A percentile compares a stretch with the other conserved stretches of the same genome.
Conservation (phyloP, 2,888 invertebrate species). For the Cenopis cana region DNA sequence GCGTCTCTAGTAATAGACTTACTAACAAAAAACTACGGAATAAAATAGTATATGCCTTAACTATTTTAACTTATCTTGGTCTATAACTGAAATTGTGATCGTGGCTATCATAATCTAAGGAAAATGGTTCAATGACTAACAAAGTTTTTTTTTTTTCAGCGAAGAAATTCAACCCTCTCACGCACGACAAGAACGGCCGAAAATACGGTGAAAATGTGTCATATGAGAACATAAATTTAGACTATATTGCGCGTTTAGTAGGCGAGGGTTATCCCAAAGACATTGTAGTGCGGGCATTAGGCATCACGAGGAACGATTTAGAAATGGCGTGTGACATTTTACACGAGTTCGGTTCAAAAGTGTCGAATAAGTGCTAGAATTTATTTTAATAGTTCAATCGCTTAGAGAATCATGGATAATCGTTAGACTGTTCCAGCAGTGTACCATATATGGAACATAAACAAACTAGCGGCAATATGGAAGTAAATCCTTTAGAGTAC, state of each 20-base stretch:
- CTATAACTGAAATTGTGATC: no score
- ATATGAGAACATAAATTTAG: slow-evolving; percentile 96
- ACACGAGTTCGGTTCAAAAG: slow-evolving; percentile 92
- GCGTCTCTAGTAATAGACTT: no score
- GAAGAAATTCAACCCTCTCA: slow-evolving; percentile 80
- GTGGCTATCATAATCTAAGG: no score
- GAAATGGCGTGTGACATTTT: slow-evolving; percentile 98
- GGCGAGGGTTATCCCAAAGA: slow-evolving; percentile 96
- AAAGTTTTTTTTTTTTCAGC: slow-evolving; percentile 60
- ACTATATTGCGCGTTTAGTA: slow-evolving; percentile 94
- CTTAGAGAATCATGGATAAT: slow-evolving; percentile 13
- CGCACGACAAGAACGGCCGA: slow-evolving; percentile 80
- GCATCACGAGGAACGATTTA: slow-evolving; percentile 96
- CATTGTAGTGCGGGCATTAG: slow-evolving; percentile 95
- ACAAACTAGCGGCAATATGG: neutral
- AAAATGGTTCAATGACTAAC: slow-evolving; percentile 1
- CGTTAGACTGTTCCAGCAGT: slow-evolving; percentile 4
- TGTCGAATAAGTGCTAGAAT: slow-evolving; percentile 73
- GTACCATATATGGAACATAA: slow-evolving; percentile 4
- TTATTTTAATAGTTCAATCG: slow-evolving; percentile 13
- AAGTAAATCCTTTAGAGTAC: slow-evolving; percentile 10
- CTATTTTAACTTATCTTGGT: no score
- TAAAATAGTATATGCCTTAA: no score
- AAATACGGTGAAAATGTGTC: slow-evolving; percentile 84
- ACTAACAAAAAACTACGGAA: no score